Base-by-base conservation (phyloP, 2,888 invertebrate genomes). In the Coleophora flavipennella region DNA sequence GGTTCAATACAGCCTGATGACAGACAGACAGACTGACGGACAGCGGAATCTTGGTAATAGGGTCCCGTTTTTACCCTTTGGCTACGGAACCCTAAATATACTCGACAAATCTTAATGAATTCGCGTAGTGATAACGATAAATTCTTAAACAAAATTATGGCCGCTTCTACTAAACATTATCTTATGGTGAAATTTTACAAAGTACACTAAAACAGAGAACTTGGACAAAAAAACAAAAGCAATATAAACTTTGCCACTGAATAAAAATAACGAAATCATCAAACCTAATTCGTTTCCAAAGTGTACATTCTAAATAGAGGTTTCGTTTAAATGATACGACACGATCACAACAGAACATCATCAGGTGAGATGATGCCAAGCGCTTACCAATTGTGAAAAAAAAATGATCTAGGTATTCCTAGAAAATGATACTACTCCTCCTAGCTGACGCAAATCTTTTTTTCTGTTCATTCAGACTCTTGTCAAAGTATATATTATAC, bases 181-280 rank as follows among this genome's bases (percentile, higher is more conserved):
- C 72, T 72, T 27, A 31, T 53, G 46, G 45, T 51, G 53, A 59
- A 59, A 61, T 48, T 64, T 65, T 55, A 54, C 20, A 52, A 58
- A 52, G 57, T 55, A 62, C 58, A 63, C 61, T 20, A 60, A 62
- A 55, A 57, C 58, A 66, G 55, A 53, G 56, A 56, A 54, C 47
- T 58, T 50, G 46, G 55, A 59, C 56, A 50, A 56, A 61, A 51
- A 67, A 70, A 59, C 57, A 72, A 73, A 71, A 76, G 68, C 72
- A 74, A 74, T 74, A 72, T 60, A 71, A 80, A 77, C 67, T 76
- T 74, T 64, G 61, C 61, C 64, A 68, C 71, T 74, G 73, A 79
- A 78, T 78, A 71, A 72, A 73, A 77, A 70, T 70, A 74, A 74
- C 62, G 59, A 66, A 78, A 73, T 73, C 67, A 62, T 61, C 58